Conservation (phyloP, 2,888 invertebrate genomes). For the Acanthosepion esculentum region DNA sequence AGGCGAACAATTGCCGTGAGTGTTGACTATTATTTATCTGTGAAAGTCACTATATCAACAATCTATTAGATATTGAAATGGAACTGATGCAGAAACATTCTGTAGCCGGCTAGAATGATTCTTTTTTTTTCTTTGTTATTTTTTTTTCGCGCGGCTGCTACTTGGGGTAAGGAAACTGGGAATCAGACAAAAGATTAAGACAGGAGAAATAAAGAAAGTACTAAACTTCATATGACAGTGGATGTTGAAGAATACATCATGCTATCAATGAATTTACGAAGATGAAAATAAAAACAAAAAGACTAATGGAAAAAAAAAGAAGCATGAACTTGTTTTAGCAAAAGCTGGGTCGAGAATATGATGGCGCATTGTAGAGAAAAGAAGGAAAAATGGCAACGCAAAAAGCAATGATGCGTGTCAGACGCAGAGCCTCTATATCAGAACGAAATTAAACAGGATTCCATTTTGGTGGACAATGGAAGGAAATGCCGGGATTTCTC, state of each 20-base stretch:
- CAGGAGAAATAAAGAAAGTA: background rate
- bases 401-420: too few species aligned
- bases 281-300: too few species aligned
- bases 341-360: too few species aligned
- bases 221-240: background rate
- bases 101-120: background rate
- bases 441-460: too few species aligned
- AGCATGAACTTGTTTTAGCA: too few species aligned
- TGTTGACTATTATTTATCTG: background rate
- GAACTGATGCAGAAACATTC: conserved; percentile 2
- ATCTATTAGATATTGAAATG: conserved; percentile 4
- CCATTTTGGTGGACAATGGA: too few species aligned
- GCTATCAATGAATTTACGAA: background rate
- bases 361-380: too few species aligned
- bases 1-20: background rate
- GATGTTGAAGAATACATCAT: background rate
- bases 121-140: background rate
- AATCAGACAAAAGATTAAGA: background rate
- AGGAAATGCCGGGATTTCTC: too few species aligned
- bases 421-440: too few species aligned
- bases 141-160: background rate
- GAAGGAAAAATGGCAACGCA: too few species aligned
- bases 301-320: too few species aligned
- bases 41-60: background rate
- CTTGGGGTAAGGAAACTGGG: background rate